Percentiles rank a stretch among this genome's conserved stretches.
Evolutionary conservation across 2,888 invertebrate genomes (phyloP).

Genomic region (Patella caerulea): DNA sequence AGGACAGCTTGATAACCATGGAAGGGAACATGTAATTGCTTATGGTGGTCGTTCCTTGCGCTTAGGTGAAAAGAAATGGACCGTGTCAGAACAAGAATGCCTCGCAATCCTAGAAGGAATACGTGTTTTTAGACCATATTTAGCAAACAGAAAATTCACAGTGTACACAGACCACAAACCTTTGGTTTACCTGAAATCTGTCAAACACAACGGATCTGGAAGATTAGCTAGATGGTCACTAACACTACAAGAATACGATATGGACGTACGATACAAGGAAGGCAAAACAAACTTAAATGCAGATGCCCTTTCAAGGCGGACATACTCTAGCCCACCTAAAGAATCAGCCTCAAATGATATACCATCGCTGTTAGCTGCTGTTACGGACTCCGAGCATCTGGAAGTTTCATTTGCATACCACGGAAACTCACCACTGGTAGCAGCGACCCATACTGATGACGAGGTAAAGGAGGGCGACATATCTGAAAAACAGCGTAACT

Average conservation of each 20-base stretch:
- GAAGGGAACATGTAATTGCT: conserved; percentile 24
- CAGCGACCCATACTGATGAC: too few species aligned
- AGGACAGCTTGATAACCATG: conserved; percentile 18
- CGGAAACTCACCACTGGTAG: too few species aligned
- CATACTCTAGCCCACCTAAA: background rate
- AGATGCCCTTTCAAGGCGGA: background rate
- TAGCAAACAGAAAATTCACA: conserved; percentile 24
- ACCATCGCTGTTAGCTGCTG: too few species aligned
- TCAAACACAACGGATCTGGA: conserved; percentile 18
- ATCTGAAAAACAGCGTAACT: too few species aligned
- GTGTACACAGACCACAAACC: conserved; percentile 32
- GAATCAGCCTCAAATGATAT: background rate
- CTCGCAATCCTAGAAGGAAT: conserved; percentile 34
- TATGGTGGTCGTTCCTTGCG: background rate
- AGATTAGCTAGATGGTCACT: conserved; percentile 32
- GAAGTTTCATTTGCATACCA: too few species aligned
- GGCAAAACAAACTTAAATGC: background rate
- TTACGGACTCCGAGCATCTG: too few species aligned
- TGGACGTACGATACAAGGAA: background rate
- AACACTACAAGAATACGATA: conserved; percentile 29
- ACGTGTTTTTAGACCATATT: conserved; percentile 21
- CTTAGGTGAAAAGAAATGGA: too few species aligned
- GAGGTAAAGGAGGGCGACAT: too few species aligned
- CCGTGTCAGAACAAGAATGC: conserved; percentile 27
- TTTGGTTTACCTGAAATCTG: conserved; percentile 23